A percentile compares a stretch with the other conserved stretches of the same genome.
Conservation (phyloP, 2,888 invertebrate species). For the Sarcophaga rosellei region DNA sequence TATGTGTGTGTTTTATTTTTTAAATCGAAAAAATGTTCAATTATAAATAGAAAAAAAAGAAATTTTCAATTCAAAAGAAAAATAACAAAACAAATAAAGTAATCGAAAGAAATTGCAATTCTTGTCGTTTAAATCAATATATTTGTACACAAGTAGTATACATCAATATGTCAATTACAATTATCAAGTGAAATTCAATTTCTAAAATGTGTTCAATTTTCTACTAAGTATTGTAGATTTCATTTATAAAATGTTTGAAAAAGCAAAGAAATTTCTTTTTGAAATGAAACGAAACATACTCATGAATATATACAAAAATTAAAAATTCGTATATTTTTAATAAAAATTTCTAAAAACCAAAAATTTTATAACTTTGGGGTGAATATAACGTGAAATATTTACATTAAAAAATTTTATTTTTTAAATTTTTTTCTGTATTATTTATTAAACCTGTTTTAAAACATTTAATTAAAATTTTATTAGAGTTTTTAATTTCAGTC, state of each 20-base stretch:
- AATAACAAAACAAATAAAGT: constrained; percentile 8
- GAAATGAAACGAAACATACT: not conserved
- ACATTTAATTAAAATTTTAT: too few species aligned
- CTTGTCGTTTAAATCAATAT: constrained; percentile 23
- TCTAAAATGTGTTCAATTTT: not conserved
- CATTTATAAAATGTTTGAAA: not conserved
- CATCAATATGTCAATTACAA: constrained; percentile 31
- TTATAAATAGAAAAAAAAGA: constrained; percentile 2
- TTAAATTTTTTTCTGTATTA: too few species aligned
- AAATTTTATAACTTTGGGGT: constrained; percentile 1
- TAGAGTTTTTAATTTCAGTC: too few species aligned
- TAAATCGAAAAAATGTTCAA: not conserved
- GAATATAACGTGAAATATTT: constrained; percentile 16
- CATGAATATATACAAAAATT: not conserved
- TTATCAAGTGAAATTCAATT: constrained; percentile 53
- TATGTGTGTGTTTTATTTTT: constrained; percentile 24
- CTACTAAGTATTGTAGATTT: not conserved
- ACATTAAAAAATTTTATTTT: not conserved
- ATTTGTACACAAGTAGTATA: not conserved
- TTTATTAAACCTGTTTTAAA: too few species aligned
- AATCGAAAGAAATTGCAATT: constrained; percentile 37
- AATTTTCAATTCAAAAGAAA: not conserved
- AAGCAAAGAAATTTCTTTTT: not conserved
- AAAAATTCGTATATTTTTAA: not conserved
- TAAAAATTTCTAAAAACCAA: not conserved